Evolutionary conservation across 2,113 vertebrate genomes (phyloP).

Genomic region (Sylvia atricapilla): DNA sequence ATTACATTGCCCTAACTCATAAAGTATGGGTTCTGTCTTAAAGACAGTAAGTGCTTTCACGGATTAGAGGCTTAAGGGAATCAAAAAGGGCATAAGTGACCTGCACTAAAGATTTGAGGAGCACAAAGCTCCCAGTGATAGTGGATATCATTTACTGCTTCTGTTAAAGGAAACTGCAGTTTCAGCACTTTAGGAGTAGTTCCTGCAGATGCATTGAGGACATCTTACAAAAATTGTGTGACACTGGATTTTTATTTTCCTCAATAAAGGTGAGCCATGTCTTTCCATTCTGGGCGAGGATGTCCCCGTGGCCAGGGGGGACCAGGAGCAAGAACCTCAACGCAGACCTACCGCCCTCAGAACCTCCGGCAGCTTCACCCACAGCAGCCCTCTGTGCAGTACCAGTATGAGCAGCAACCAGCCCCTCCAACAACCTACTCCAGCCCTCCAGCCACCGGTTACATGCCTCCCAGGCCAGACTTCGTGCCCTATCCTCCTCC

Average conservation of each 20-base stretch:
- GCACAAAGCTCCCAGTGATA: not conserved
- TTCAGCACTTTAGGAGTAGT: not conserved
- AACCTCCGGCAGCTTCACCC: constrained; percentile 82
- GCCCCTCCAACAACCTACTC: constrained; percentile 77
- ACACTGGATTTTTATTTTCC: not conserved
- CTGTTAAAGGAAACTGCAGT: not conserved
- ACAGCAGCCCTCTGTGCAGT: constrained; percentile 78
- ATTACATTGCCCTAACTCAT: not conserved
- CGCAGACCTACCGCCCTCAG: constrained; percentile 81
- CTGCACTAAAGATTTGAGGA: not conserved
- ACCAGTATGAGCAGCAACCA: constrained; percentile 85
- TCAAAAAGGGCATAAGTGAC: not conserved
- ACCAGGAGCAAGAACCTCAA: constrained; percentile 75
- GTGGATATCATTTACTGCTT: not conserved
- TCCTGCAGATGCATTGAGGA: not conserved
- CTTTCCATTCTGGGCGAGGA: constrained; percentile 87
- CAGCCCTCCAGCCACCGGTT: constrained; percentile 72
- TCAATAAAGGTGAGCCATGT: constrained; percentile 78
- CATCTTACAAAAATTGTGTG: not conserved
- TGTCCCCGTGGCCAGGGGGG: constrained; percentile 81
- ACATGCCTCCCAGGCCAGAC: constrained; percentile 83
- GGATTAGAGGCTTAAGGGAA: not conserved
- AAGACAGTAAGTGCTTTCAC: not conserved
- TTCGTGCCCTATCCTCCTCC: constrained; percentile 89
- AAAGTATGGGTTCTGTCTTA: not conserved